phyloP scores from a whole-genome alignment of 2,797 vertebrate species.

The Euthynnus affinis region DNA sequence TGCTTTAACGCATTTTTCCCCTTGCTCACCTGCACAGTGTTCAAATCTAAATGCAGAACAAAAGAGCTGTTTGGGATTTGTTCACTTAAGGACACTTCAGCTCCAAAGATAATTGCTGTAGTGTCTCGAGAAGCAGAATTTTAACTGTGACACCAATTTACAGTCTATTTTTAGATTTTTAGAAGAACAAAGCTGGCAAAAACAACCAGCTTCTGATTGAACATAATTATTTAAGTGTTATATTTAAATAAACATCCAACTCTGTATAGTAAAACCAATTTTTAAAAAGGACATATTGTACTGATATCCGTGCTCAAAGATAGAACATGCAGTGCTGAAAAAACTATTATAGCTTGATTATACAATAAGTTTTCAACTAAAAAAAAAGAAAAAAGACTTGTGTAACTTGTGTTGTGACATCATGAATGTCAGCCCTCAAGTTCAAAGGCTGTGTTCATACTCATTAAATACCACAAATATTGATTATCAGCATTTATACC shows the following conservation, averaged over 20 bases:
- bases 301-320: not conserved
- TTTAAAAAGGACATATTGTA: not conserved
- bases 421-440: not conserved
- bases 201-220: not conserved
- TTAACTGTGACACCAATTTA: not conserved
- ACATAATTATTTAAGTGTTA: not conserved
- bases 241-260: not conserved
- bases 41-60: not conserved
- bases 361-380: no score
- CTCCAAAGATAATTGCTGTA: not conserved
- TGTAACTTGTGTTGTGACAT: not conserved
- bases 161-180: not conserved
- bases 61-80: slow-evolving; percentile 3
- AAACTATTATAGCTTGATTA: no score
- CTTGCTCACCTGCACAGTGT: not conserved
- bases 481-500: slow-evolving; percentile 14
- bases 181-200: not conserved
- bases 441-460: slow-evolving; percentile 11
- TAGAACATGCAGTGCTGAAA: not conserved
- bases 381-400: no score
- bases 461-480: slow-evolving; percentile 17
- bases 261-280: not conserved
- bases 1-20: not conserved
- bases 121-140: not conserved
- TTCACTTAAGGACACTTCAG: not conserved